These are phyloP conservation scores for Rachycentron canadum DNA, from an alignment of 2,797 vertebrate species.

Conservation along the genomic window DNA sequence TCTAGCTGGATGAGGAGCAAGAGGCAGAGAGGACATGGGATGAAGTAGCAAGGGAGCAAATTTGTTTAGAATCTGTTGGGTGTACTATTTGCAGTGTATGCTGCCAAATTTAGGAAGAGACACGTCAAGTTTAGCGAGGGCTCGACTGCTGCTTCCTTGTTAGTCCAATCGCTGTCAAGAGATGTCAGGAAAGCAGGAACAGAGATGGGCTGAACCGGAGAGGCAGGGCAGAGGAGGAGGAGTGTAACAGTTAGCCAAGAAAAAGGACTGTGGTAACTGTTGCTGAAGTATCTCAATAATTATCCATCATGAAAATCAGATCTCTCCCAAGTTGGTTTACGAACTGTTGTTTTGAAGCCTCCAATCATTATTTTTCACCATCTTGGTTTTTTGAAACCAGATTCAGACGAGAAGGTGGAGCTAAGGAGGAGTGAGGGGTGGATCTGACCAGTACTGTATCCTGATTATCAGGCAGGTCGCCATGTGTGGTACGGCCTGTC, in stretches of 20 bases:
- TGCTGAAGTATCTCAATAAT: constrained; percentile 24
- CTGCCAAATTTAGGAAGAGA: constrained; percentile 43
- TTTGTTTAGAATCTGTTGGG: constrained; percentile 41
- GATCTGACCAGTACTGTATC: no score
- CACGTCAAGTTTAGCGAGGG: constrained; percentile 34
- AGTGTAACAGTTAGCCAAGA: constrained; percentile 14
- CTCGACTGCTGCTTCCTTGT: constrained; percentile 47
- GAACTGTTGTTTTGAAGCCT: no score
- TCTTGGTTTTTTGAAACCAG: no score
- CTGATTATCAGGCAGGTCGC: no score
- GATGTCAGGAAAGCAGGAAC: constrained; percentile 9
- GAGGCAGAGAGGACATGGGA: constrained; percentile 6
- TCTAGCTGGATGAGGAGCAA: constrained; percentile 31
- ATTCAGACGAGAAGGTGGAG: no score
- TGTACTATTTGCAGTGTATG: constrained; percentile 20
- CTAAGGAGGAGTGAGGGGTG: no score
- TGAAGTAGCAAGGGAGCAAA: constrained; percentile 25
- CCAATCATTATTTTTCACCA: no score
- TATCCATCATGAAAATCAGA: constrained; percentile 13
- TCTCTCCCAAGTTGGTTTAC: neutral
- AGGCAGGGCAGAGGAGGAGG: constrained; percentile 21
- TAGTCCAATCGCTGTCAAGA: constrained; percentile 69
- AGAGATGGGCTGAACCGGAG: constrained; percentile 15
- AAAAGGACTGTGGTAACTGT: constrained; percentile 16
- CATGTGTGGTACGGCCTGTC: no score